Percentiles rank a stretch among this genome's conserved stretches.
Conservation (phyloP, 2,113 vertebrate genomes). For the Syngnathus floridae region DNA sequence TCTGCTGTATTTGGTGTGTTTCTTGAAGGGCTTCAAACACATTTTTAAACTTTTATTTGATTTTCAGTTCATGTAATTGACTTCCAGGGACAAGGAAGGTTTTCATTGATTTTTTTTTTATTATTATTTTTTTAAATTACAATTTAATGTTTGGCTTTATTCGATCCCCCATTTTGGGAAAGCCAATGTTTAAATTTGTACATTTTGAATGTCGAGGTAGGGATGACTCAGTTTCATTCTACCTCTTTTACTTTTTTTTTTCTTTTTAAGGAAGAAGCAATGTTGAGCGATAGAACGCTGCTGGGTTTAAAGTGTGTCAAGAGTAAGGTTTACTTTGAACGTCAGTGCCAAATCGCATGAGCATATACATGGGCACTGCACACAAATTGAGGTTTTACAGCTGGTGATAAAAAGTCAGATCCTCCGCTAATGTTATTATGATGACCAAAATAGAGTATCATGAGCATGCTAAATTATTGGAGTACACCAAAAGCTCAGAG, state of each 20-base stretch:
- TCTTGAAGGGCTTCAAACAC: conserved; percentile 70
- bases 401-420: background rate
- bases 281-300: conserved; percentile 13
- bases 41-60: conserved; percentile 50
- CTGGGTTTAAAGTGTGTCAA: background rate
- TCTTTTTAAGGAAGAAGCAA: conserved; percentile 24
- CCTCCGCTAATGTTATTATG: background rate
- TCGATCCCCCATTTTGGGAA: conserved; percentile 50
- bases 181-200: conserved; percentile 58
- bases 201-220: conserved; percentile 63
- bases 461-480: conserved; percentile 26
- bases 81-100: conserved; percentile 38
- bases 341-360: conserved; percentile 72
- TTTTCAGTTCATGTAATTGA: conserved; percentile 49
- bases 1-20: conserved; percentile 48
- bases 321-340: conserved; percentile 37
- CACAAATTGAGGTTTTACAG: conserved; percentile 11
- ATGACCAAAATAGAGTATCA: conserved; percentile 18
- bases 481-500: background rate
- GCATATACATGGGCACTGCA: conserved; percentile 52
- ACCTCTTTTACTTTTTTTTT: conserved; percentile 48
- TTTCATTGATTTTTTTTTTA: background rate
- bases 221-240: conserved; percentile 55
- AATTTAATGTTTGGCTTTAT: conserved; percentile 21
- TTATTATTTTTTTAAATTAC: background rate